Conservation (phyloP, 2,888 invertebrate genomes). For the Ectropis crepuscularia region DNA sequence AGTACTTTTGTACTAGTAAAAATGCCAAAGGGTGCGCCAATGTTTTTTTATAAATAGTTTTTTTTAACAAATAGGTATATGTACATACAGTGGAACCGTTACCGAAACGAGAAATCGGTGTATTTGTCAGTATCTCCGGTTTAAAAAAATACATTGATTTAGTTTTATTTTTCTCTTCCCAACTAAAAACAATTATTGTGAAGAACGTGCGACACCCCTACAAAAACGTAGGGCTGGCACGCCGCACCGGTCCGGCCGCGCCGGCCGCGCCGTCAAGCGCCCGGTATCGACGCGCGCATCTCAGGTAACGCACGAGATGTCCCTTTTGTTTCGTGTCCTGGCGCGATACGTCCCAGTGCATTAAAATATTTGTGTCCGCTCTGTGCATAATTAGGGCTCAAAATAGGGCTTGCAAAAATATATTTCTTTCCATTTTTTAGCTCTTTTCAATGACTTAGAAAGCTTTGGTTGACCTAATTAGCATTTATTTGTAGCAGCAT, state of each 20-base stretch:
- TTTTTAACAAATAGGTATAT: no score
- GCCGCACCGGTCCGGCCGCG: conserved; percentile 44
- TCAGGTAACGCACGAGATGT: conserved; percentile 69
- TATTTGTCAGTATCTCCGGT: no score
- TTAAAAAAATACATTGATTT: no score
- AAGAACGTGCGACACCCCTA: conserved; percentile 42
- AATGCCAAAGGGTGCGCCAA: no score
- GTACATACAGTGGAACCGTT: no score
- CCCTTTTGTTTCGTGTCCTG: conserved; percentile 64
- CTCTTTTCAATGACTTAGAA: background rate
- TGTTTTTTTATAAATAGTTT: no score
- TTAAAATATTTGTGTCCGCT: conserved; percentile 52
- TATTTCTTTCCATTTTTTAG: background rate
- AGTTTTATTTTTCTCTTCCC: no score
- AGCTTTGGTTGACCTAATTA: background rate
- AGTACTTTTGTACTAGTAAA: no score
- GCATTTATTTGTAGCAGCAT: no score
- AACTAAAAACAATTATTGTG: no score
- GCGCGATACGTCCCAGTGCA: conserved; percentile 42
- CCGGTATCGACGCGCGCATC: conserved; percentile 72
- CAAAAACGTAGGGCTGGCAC: conserved; percentile 48
- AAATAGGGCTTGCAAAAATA: no score
- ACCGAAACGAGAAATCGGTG: no score
- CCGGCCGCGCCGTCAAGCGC: conserved; percentile 48
- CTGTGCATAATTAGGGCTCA: conserved; percentile 41